A percentile compares a stretch with the other conserved stretches of the same genome.
Evolutionary conservation across 2,113 vertebrate species (phyloP).

Genomic region (Symphodus melops): DNA sequence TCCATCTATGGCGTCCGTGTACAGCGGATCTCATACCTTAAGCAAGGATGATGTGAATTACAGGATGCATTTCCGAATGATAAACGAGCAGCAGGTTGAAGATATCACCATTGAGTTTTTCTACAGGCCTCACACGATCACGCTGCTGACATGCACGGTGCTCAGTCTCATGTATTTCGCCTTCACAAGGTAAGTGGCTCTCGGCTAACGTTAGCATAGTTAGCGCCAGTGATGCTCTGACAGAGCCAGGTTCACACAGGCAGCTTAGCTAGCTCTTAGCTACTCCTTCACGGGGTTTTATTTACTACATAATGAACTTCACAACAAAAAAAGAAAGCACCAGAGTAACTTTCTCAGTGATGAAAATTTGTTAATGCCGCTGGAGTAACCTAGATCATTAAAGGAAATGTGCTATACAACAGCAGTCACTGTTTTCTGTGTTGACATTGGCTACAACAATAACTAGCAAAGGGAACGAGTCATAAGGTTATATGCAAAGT

Average conservation of each 20-base stretch:
- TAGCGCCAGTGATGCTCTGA: constrained; percentile 61
- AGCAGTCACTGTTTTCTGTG: constrained; percentile 8
- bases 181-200: constrained; percentile 89
- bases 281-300: not conserved
- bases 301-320: not conserved
- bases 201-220: constrained; percentile 40
- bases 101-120: constrained; percentile 98
- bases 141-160: constrained; percentile 93
- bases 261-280: constrained; percentile 15
- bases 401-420: not conserved
- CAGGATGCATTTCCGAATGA: constrained; percentile 97
- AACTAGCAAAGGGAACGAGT: not conserved
- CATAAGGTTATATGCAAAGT: not conserved
- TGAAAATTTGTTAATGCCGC: too few relatives aligned
- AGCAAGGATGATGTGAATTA: constrained; percentile 98
- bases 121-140: constrained; percentile 97
- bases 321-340: not conserved
- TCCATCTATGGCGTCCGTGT: constrained; percentile 87
- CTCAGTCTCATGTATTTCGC: constrained; percentile 97
- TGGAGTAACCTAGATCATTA: not conserved
- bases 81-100: constrained; percentile 99
- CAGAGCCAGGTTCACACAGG: constrained; percentile 8
- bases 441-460: constrained; percentile 24
- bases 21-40: constrained; percentile 88
- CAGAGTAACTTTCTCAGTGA: not conserved